These are phyloP conservation scores for Dexiosoma caninum DNA, from an alignment of 2,888 invertebrate genomes.

Conservation along the genomic window DNA sequence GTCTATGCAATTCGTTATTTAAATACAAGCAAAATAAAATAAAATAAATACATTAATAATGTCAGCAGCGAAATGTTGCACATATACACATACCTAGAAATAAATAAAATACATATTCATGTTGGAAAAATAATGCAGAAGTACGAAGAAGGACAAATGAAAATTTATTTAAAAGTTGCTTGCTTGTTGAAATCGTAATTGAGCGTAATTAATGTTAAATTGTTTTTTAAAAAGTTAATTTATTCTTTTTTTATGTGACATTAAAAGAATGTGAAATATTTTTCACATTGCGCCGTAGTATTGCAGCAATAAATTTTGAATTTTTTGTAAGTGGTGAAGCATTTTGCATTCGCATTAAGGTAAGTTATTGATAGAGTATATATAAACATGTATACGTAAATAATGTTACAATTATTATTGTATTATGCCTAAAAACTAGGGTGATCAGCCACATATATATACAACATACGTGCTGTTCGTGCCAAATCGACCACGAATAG, in stretches of 20 bases:
- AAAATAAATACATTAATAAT: not conserved
- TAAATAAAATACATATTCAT: not conserved
- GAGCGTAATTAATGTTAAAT: conserved; percentile 39
- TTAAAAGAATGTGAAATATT: not conserved
- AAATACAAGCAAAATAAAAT: not conserved
- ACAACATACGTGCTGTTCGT: too few species aligned
- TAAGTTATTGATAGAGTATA: too few species aligned
- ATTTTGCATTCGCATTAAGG: too few species aligned
- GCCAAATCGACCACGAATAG: too few species aligned
- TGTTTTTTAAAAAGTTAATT: conserved; percentile 43
- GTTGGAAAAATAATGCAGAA: not conserved
- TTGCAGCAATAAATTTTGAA: too few species aligned
- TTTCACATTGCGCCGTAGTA: not conserved
- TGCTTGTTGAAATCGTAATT: conserved; percentile 35
- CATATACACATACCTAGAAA: too few species aligned
- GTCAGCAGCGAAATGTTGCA: not conserved
- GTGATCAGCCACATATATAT: too few species aligned
- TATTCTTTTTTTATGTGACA: not conserved
- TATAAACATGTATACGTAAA: too few species aligned
- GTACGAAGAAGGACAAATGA: not conserved
- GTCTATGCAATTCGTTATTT: not conserved
- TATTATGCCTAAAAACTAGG: too few species aligned
- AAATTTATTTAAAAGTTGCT: conserved; percentile 9
- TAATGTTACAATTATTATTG: too few species aligned
- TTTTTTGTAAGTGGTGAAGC: too few species aligned